Evolutionary conservation across 2,113 vertebrate species (phyloP), one percentile per base, ranked within the genome.

Genomic region (Percina caprodes): DNA sequence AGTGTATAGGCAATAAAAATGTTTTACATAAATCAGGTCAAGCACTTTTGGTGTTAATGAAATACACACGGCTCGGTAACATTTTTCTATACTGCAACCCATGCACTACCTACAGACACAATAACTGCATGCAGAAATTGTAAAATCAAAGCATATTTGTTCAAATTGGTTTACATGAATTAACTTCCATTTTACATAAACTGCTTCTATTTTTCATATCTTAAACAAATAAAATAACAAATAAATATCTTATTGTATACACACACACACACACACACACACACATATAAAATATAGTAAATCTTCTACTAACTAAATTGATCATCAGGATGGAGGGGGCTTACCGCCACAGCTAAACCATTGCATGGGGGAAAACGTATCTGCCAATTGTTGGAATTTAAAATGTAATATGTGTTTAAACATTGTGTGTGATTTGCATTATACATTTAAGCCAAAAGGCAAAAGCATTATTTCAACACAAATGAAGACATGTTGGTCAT

Each of bases 31-130:
- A 70, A 59, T 65, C 59, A 73, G 10, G 16, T 23, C 19, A 3
- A 77, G 56, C 2, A 52, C 19, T 48, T 63, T 62, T 58, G 18
- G 3, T 63, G 46, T 61, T 61, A 55, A 60, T 86, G n/a, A 63
- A 63, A 58, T 45, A 65, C 14, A 35, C 2, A 39, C 33, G 46
- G 13, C 33, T 35, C 1, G 3, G 3, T 51, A 9, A 45, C 18
- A 8, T 12, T 33, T 61, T 54, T n/a, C 42, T 13, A n/a, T 35
- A 24, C n/a, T 3, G 21, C 48, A 33, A 33, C 35, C 33, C 19
- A 56, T 21, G 24, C 7, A 14, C 35, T 13, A 54, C 14, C 18
- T 61, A 39, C 4, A 76, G 24, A 66, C 18, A 65, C 49, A 65
- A 35, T 60, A 48, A 15, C 15, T 66, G 14, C n/a, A 30, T 14